These are phyloP conservation scores for Drosophila kohkoa DNA, from an alignment of 1,140 invertebrate genomes.

Conservation along the genomic window DNA sequence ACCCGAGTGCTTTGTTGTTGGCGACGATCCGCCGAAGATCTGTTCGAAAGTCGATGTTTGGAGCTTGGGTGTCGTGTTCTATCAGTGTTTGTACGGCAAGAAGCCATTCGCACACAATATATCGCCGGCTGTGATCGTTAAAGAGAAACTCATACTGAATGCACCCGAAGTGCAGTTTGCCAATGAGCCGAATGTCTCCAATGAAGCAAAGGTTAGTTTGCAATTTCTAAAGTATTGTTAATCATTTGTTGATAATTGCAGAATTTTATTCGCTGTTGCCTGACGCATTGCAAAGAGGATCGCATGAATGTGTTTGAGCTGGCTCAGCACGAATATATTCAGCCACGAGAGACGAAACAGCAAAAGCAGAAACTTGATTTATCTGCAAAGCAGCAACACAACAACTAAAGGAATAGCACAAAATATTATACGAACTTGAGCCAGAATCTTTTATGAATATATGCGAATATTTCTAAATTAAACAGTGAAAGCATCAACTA, in stretches of 20 bases:
- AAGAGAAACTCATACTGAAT: constrained; percentile 99
- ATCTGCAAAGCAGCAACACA: constrained; percentile 64
- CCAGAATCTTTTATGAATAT: too few relatives aligned
- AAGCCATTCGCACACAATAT: constrained; percentile 99
- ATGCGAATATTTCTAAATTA: too few relatives aligned
- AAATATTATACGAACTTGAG: too few relatives aligned
- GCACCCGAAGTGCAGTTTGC: constrained; percentile 99
- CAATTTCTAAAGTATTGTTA: too few relatives aligned
- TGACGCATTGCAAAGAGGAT: constrained; percentile 99
- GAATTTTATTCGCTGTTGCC: constrained; percentile 98
- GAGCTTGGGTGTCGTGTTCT: constrained; percentile 99
- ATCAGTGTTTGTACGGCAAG: constrained; percentile 99
- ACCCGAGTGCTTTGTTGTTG: constrained; percentile 99
- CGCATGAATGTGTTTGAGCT: constrained; percentile 98
- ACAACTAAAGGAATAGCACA: constrained; percentile 86
- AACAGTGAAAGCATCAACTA: too few relatives aligned
- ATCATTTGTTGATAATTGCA: constrained; percentile 85
- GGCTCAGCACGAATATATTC: constrained; percentile 98
- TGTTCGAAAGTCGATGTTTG: constrained; percentile 99
- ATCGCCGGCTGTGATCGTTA: constrained; percentile 99
- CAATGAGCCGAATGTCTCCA: constrained; percentile 98
- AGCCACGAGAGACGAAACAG: constrained; percentile 95
- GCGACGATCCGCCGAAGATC: constrained; percentile 99
- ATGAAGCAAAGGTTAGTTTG: constrained; percentile 95
- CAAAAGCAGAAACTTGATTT: constrained; percentile 85